These are phyloP conservation scores for Scotopteryx bipunctaria DNA, from an alignment of 2,888 invertebrate genomes.

Conservation along the genomic window DNA sequence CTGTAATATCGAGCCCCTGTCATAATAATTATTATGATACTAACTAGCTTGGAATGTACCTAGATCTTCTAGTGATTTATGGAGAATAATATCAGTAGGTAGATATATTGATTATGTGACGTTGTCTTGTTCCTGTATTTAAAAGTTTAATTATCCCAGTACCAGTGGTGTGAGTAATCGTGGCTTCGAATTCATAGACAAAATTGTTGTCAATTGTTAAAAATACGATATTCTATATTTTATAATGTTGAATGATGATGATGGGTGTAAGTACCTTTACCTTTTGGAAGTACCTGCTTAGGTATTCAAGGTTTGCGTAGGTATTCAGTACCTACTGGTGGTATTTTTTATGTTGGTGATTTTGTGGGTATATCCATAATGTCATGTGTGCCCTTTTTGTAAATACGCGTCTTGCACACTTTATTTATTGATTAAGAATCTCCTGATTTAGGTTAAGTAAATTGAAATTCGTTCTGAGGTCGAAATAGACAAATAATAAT, in stretches of 20 bases:
- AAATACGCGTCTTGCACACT: no score
- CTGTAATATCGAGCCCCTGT: neutral
- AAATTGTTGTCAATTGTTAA: slow-evolving; percentile 36
- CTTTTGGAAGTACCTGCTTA: slow-evolving; percentile 8
- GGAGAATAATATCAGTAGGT: neutral
- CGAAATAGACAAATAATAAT: neutral
- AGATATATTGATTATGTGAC: no score
- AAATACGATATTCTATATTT: slow-evolving; percentile 51
- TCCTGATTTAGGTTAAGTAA: slow-evolving; percentile 14
- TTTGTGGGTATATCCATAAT: slow-evolving; percentile 39
- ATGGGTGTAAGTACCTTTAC: slow-evolving; percentile 17
- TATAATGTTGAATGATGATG: slow-evolving; percentile 49
- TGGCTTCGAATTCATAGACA: slow-evolving; percentile 20
- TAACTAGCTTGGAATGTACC: slow-evolving; percentile 2
- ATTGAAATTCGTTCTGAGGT: neutral
- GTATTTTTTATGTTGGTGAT: slow-evolving; percentile 10
- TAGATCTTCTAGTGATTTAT: neutral
- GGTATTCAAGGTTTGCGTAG: neutral
- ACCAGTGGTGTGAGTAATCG: slow-evolving; percentile 9
- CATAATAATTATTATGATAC: no score
- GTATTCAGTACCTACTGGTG: neutral
- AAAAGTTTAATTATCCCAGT: neutral
- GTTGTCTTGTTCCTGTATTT: slow-evolving; percentile 13
- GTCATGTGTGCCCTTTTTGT: slow-evolving; percentile 6
- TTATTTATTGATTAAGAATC: slow-evolving; percentile 32